Evolutionary conservation across 2,113 vertebrate genomes (phyloP).

Genomic region (Leptobrachium leishanense): DNA sequence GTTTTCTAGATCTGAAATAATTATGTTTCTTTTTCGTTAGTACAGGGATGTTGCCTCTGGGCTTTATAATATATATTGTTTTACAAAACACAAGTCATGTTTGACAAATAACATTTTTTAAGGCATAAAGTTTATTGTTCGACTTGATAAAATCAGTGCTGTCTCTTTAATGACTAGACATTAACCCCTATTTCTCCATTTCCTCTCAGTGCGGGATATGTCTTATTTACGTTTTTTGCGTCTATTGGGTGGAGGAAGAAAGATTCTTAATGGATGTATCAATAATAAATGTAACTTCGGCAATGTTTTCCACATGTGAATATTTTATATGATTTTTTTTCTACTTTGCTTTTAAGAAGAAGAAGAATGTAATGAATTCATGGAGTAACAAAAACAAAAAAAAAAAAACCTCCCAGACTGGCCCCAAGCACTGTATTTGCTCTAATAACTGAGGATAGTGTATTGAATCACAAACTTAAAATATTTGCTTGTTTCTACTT

Average conservation of each 20-base stretch:
- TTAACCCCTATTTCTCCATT: background rate
- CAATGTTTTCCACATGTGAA: conserved; percentile 51
- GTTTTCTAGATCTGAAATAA: too few relatives aligned
- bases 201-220: background rate
- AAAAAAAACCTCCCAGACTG: conserved; percentile 35
- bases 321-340: conserved; percentile 48
- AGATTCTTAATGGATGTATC: conserved; percentile 47
- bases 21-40: too few relatives aligned
- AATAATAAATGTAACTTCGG: conserved; percentile 46
- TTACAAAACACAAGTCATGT: too few relatives aligned
- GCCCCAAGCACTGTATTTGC: conserved; percentile 41
- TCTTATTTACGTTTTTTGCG: conserved; percentile 23
- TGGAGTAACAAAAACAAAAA: conserved; percentile 34
- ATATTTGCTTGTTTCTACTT: too few relatives aligned
- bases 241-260: conserved; percentile 41
- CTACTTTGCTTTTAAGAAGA: conserved; percentile 40
- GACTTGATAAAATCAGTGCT: too few relatives aligned
- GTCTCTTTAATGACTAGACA: background rate
- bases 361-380: conserved; percentile 44
- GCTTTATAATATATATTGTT: too few relatives aligned
- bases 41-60: too few relatives aligned
- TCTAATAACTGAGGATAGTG: conserved; percentile 12
- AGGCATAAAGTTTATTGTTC: too few relatives aligned
- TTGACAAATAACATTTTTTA: too few relatives aligned
- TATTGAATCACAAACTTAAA: background rate